Base-by-base conservation (phyloP, 2,113 vertebrate species). In the Galeopterus variegatus region DNA sequence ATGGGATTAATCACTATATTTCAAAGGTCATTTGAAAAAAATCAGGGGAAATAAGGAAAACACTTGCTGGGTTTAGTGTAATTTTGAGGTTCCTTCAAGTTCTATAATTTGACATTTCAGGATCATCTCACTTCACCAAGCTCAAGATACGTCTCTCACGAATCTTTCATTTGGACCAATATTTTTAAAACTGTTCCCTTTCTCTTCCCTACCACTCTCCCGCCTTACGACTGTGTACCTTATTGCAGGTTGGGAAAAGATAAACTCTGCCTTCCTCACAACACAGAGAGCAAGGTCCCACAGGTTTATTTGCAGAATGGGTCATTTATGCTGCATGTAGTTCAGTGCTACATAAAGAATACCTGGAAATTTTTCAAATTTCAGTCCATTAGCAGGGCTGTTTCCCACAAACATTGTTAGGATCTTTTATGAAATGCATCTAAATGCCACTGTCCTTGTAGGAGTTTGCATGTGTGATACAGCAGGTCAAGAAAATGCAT, bases 281-380 rank as follows among this genome's bases (percentile, higher is more conserved):
- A 52, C 65, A 60, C 6, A 8, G 41, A 95, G 45, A 81, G 13
- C 2, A 33, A 31, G 41, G 62, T 72, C 69, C 33, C 56, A 9
- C 11, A 36, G 5, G 54, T 75, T 95, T 0, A 21, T 60, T 50
- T 79, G 50, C 36, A 45, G 8, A 94, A 86, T 85, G 82, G 21
- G 65, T 31, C 58, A 60, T 94, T 69, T 86, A 50, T 89, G 33
- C n/a, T 48, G 31, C 62, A 21, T 19, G n/a, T 69, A 87, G 58
- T 19, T 93, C 58, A 58, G 48, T n/a, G 15, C 36, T 94, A 31
- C 54, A 87, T 89, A 92, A 93, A 81, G 54, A 95, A 23, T 83
- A 64, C 50, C 64, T 88, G 62, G 58, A 90, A 89, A 95, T 28
- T 81, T 81, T 73, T 87, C n/a, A 77, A 8, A 67, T 95, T 88